Conservation (phyloP, 1,140 invertebrate genomes). For the Calliopsis andreniformis region DNA sequence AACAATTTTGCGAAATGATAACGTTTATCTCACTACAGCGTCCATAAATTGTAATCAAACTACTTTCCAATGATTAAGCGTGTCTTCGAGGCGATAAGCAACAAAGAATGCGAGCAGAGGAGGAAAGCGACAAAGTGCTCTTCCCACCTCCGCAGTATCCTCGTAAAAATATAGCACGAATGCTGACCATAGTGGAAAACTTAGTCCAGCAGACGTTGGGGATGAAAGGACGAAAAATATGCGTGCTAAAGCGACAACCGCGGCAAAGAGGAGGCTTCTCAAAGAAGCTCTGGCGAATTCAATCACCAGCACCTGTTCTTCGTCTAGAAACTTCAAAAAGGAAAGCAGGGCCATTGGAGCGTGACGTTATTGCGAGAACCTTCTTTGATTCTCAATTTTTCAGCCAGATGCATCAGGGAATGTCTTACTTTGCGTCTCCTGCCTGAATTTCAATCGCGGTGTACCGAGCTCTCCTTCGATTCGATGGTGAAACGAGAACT, state of each 20-base stretch:
- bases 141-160: background rate
- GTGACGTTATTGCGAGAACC: background rate
- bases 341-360: background rate
- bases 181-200: background rate
- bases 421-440: too few relatives aligned
- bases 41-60: background rate
- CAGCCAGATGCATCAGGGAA: background rate
- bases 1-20: background rate
- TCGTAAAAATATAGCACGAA: background rate
- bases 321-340: background rate
- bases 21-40: conserved; percentile 6
- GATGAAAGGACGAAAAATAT: background rate
- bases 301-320: background rate
- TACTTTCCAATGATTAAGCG: background rate
- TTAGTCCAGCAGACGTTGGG: background rate
- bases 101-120: background rate
- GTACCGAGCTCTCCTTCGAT: too few relatives aligned
- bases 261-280: background rate
- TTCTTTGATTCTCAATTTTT: background rate
- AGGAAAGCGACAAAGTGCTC: too few relatives aligned
- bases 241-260: background rate
- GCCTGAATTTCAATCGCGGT: too few relatives aligned
- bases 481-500: too few relatives aligned
- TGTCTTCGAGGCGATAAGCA: background rate
- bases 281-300: background rate